Percentiles rank a stretch among this genome's conserved stretches.
These are phyloP conservation scores for Zaprionus taronus DNA, from an alignment of 1,140 invertebrate genomes.

Conservation along the genomic window DNA sequence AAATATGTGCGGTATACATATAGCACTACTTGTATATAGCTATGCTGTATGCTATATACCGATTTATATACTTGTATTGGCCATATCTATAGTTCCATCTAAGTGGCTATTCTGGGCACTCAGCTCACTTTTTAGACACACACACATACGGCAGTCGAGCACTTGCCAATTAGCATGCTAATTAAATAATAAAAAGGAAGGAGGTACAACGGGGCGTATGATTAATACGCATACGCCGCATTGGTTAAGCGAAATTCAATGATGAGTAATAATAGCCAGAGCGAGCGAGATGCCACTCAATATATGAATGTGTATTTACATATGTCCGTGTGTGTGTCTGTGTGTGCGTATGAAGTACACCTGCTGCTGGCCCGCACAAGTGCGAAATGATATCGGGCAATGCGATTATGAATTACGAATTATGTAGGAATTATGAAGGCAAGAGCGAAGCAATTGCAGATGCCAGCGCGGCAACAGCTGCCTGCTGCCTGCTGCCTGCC, in stretches of 20 bases:
- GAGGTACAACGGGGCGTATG: conserved; percentile 48
- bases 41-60: conserved; percentile 10
- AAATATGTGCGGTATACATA: conserved; percentile 38
- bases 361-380: conserved; percentile 64
- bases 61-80: conserved; percentile 18
- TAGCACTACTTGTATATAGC: not conserved
- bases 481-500: conserved; percentile 49
- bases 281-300: conserved; percentile 22
- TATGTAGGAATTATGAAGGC: conserved; percentile 49
- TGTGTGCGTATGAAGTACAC: conserved; percentile 51
- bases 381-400: conserved; percentile 75
- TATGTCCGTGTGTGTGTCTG: conserved; percentile 9
- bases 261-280: conserved; percentile 70
- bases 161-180: conserved; percentile 82
- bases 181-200: conserved; percentile 78
- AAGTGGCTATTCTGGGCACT: conserved; percentile 38
- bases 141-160: conserved; percentile 9
- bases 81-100: conserved; percentile 48
- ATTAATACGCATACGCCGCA: conserved; percentile 56
- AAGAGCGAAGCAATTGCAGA: conserved; percentile 44
- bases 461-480: conserved; percentile 45
- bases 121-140: conserved; percentile 28
- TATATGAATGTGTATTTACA: not conserved
- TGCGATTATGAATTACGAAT: conserved; percentile 58
- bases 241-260: conserved; percentile 46